A percentile compares a stretch with the other conserved stretches of the same genome.
Evolutionary conservation across 2,797 vertebrate species (phyloP).

Genomic region (Vultur gryphus): DNA sequence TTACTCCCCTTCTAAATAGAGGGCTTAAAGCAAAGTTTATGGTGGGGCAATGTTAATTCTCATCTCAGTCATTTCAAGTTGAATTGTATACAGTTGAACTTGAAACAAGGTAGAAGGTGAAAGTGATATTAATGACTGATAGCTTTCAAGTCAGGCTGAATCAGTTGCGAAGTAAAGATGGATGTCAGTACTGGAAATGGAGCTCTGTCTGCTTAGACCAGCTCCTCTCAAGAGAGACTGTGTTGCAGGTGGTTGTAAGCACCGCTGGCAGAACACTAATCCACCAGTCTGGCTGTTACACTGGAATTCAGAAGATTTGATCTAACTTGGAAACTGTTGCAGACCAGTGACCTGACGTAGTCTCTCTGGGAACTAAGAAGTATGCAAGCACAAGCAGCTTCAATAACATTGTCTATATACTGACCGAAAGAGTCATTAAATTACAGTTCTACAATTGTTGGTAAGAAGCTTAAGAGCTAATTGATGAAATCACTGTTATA

Average conservation of each 20-base stretch:
- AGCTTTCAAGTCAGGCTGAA: neutral
- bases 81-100: rapidly evolving
- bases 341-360: neutral
- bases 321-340: neutral
- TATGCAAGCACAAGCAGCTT: neutral
- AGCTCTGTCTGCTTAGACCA: neutral
- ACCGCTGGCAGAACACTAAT: neutral
- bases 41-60: neutral
- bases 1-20: neutral
- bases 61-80: neutral
- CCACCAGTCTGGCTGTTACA: no score
- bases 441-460: neutral
- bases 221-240: neutral
- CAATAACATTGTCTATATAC: rapidly evolving
- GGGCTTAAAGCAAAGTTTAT: neutral
- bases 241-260: neutral
- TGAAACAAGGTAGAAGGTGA: neutral
- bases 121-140: neutral
- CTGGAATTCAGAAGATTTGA: neutral
- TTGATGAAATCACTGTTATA: neutral
- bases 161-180: no score
- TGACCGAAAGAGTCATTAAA: neutral
- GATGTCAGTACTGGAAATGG: neutral
- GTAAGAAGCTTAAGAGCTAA: neutral
- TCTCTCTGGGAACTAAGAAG: neutral